phyloP scores from a whole-genome alignment of 2,888 invertebrate species.

The Spialia ferax region DNA sequence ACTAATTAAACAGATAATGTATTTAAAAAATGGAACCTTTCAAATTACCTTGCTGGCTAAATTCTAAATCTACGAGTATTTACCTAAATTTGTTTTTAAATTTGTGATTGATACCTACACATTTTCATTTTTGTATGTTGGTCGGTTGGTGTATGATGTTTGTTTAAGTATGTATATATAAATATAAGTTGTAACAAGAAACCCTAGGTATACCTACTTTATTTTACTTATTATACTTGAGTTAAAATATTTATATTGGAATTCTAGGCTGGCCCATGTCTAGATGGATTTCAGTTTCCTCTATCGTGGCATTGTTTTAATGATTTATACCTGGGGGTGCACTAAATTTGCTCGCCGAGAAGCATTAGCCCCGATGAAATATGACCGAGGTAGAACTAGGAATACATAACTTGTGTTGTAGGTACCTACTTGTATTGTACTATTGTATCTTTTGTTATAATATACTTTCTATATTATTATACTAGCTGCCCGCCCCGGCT shows the following conservation, averaged over 20 bases:
- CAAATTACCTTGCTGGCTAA: no score
- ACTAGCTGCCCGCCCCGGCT: no score
- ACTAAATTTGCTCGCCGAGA: slow-evolving; percentile 57
- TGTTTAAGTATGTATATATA: no score
- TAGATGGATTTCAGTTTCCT: slow-evolving; percentile 44
- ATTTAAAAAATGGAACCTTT: no score
- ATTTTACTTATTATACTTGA: no score
- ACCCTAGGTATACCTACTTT: background rate
- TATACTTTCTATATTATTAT: background rate
- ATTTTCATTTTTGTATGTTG: no score
- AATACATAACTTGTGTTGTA: slow-evolving; percentile 18
- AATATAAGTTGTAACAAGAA: background rate
- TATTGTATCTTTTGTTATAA: background rate
- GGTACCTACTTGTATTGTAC: slow-evolving; percentile 1
- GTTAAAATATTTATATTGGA: background rate
- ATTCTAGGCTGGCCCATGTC: slow-evolving; percentile 25
- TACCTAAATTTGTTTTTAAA: no score
- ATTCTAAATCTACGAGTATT: no score
- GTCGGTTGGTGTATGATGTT: no score
- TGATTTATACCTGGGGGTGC: slow-evolving; percentile 62
- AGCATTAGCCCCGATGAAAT: slow-evolving; percentile 55
- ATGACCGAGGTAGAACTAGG: slow-evolving; percentile 28
- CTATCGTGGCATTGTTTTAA: slow-evolving; percentile 52
- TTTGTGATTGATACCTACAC: no score
- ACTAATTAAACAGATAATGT: no score